Evolutionary conservation across 92 coral and sea anemone genomes (phyloP), one percentile per base, ranked within the genome.

Genomic region (Porites cylindrica): DNA sequence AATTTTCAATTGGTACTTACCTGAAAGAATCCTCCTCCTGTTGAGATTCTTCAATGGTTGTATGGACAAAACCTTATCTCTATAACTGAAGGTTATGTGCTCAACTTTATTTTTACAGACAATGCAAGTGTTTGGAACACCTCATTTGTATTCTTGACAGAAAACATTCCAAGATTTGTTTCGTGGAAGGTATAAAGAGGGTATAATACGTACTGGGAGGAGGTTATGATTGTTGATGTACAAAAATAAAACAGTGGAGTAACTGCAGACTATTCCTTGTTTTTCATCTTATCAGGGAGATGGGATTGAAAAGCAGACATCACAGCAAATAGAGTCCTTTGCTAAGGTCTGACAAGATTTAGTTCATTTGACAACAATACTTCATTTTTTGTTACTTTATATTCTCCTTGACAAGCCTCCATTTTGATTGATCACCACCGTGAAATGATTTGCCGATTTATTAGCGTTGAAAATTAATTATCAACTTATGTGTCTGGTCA

Each of bases 101-200:
- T 59, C 10, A 24, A 52, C 38, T 81, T 71, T 67, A 12, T 66
- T 4, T 51, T 86, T 92, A 54, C 88, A 95, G 98, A 76, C 76
- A 80, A 91, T 21, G 47, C 81, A 58, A 78, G 73, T 78, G 83
- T 76, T 23, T 93, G 90, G 86, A 83, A 86, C 75, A 77, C 88
- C 78, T 72, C 72, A 21, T 77, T 79, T 79, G 79, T 93, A 7
- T 76, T 93, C 50, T 72, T 95, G 54, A 95, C 98, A 50, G 93
- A 88, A 80, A 95, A 91, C 38, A 84, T 95, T 66, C 87, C 93
- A 8, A 83, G 98, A 76, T 82, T 85, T 86, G 93, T 90, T 51
- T 88, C 98, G 29, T 95, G 98, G 98, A 84, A 75, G 98, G 98
- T 92, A 88, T 17, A 61, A 24, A 18, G 70, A 6, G 18, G 1